Conservation (phyloP, 2,888 invertebrate species). For the Agonopterix alstromeriana region DNA sequence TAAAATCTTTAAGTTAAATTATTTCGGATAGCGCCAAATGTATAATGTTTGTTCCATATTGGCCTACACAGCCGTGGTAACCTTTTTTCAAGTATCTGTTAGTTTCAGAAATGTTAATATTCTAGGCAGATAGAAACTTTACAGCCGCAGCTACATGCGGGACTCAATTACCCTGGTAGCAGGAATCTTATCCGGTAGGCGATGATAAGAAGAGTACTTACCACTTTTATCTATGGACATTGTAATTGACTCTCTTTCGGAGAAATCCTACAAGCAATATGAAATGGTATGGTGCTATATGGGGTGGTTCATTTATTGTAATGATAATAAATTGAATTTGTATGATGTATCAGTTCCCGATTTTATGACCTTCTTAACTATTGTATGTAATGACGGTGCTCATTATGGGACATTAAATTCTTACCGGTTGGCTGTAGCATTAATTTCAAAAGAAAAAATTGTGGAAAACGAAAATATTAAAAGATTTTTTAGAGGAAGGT, state of each 20-base stretch:
- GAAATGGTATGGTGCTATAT: constrained; percentile 5
- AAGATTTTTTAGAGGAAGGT: constrained; percentile 1
- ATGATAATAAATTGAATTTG: too few species aligned
- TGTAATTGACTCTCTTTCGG: constrained; percentile 8
- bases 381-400: too few species aligned
- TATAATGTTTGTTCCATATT: constrained; percentile 6
- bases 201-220: constrained; percentile 5
- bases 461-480: background rate
- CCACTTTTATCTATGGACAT: constrained; percentile 5
- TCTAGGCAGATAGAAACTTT: constrained; percentile 9
- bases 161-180: constrained; percentile 12
- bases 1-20: constrained; percentile 5
- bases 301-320: too few species aligned
- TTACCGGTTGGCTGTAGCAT: constrained; percentile 6
- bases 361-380: too few species aligned
- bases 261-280: constrained; percentile 11
- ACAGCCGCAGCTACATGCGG: constrained; percentile 7
- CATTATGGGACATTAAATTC: too few species aligned
- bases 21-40: constrained; percentile 6
- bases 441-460: constrained; percentile 1
- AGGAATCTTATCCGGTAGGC: constrained; percentile 11
- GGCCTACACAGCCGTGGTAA: constrained; percentile 7
- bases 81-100: constrained; percentile 3
- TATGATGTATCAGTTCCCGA: too few species aligned
- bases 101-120: constrained; percentile 2